Percentiles rank a stretch among this genome's conserved stretches.
These are phyloP conservation scores for Buceros bicornis DNA, from an alignment of 2,797 vertebrate genomes.

Conservation along the genomic window DNA sequence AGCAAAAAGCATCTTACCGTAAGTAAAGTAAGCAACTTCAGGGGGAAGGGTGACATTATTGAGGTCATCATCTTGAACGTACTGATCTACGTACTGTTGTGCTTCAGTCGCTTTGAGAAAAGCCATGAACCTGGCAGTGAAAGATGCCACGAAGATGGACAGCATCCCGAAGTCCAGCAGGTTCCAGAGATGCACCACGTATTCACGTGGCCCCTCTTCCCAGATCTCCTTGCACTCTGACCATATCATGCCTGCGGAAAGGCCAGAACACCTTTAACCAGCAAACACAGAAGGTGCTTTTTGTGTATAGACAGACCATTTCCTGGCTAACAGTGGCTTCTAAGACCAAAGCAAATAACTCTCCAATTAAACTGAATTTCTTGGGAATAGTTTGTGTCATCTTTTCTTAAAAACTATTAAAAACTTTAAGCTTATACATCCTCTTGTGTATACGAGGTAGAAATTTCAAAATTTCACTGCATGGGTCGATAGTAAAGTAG, in stretches of 20 bases:
- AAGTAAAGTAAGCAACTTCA: slow-evolving; percentile 95
- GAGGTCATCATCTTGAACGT: slow-evolving; percentile 89
- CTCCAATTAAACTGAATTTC: background rate
- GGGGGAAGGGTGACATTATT: slow-evolving; percentile 91
- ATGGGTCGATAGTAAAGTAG: background rate
- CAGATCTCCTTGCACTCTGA: slow-evolving; percentile 98
- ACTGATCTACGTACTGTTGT: slow-evolving; percentile 92
- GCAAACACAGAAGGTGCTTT: background rate
- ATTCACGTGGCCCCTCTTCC: slow-evolving; percentile 93
- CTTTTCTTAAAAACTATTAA: background rate
- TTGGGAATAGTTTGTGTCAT: accelerated
- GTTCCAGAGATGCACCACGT: slow-evolving; percentile 95
- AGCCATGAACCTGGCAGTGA: slow-evolving; percentile 95
- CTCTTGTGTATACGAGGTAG: background rate
- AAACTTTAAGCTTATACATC: accelerated
- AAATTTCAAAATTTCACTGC: background rate
- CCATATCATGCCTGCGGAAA: slow-evolving; percentile 92
- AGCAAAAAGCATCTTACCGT: slow-evolving; percentile 81
- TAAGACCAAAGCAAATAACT: background rate
- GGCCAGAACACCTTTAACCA: background rate
- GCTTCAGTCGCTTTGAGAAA: slow-evolving; percentile 95
- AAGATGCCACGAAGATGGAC: slow-evolving; percentile 95
- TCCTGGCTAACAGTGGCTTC: background rate
- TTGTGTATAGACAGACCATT: background rate
- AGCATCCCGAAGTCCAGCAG: slow-evolving; percentile 96